Evolutionary conservation across 1,140 invertebrate species (phyloP).

Genomic region (Cydia amplana): DNA sequence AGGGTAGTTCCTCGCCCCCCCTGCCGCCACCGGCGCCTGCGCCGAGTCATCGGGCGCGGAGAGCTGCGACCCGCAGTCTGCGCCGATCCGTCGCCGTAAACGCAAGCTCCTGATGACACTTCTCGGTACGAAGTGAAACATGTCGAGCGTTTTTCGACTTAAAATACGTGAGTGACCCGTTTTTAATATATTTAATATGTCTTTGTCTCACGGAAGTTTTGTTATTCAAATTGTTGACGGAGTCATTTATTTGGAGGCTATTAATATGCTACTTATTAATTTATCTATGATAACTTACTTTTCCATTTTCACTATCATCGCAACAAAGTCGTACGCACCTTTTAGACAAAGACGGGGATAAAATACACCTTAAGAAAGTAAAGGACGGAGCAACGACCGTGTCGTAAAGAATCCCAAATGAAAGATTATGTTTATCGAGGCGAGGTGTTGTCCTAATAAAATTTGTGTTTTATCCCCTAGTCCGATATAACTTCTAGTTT

Average conservation of each 20-base stretch:
- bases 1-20: too few species aligned
- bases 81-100: too few species aligned
- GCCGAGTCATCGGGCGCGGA: too few species aligned
- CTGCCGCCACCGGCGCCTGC: too few species aligned
- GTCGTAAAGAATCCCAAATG: conserved; percentile 74
- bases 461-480: conserved; percentile 63
- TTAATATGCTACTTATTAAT: background rate
- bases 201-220: too few species aligned
- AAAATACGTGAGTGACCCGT: too few species aligned
- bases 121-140: too few species aligned
- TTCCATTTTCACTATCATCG: background rate
- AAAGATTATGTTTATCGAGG: conserved; percentile 78
- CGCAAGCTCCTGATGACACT: too few species aligned
- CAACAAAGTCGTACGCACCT: conserved; percentile 53
- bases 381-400: conserved; percentile 45
- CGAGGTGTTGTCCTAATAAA: conserved; percentile 74
- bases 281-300: background rate
- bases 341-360: conserved; percentile 49
- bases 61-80: too few species aligned
- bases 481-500: conserved; percentile 53
- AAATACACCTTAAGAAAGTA: conserved; percentile 35
- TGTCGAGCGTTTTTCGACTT: too few species aligned
- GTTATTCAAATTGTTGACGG: background rate
- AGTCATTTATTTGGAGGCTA: background rate
- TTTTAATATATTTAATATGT: too few species aligned